Evolutionary conservation across 2,113 vertebrate genomes (phyloP).

Genomic region (Ramphastos sulfuratus): DNA sequence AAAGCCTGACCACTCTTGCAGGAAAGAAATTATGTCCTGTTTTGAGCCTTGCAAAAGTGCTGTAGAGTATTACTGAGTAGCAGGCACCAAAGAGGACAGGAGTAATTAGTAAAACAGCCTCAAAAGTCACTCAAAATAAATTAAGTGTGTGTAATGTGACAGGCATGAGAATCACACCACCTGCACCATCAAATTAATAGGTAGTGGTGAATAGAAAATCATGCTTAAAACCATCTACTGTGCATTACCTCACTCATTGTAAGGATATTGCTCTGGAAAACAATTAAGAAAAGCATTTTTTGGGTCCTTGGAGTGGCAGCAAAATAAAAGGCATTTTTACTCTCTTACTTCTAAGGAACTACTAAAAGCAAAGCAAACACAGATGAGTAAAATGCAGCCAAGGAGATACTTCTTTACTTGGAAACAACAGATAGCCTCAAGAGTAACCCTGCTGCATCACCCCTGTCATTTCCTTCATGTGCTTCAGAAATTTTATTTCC

Average conservation of each 20-base stretch:
- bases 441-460: neutral
- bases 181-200: neutral
- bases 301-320: neutral
- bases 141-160: neutral
- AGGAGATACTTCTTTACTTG: neutral
- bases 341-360: neutral
- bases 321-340: neutral
- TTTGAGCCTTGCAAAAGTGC: neutral
- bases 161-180: neutral
- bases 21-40: neutral
- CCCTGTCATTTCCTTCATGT: neutral
- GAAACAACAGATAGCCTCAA: neutral
- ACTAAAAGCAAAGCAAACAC: neutral
- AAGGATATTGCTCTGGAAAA: neutral
- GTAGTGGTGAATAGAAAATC: neutral
- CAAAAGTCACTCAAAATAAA: neutral
- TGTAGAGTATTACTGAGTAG: neutral
- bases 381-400: neutral
- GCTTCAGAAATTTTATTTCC: neutral
- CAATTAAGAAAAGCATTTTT: neutral
- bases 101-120: too few relatives aligned
- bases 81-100: neutral
- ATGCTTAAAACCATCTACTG: neutral
- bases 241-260: neutral
- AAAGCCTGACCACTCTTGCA: too few relatives aligned